Evolutionary conservation across 2,113 vertebrate species (phyloP).

Genomic region (Crypturellus undulatus): DNA sequence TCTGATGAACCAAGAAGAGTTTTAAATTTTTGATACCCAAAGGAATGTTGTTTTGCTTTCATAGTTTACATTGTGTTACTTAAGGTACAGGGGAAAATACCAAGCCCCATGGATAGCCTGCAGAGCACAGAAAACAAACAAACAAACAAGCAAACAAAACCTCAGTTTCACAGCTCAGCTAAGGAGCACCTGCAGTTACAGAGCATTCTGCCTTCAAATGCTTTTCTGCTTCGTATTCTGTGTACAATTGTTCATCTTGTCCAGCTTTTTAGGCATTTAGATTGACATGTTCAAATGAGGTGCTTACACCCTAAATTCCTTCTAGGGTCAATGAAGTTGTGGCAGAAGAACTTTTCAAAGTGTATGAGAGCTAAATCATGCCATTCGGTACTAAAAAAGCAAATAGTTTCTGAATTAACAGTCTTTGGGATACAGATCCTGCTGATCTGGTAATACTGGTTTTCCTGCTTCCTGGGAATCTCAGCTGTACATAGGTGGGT

Average conservation of each 20-base stretch:
- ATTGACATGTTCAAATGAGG: background rate
- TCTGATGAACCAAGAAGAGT: background rate
- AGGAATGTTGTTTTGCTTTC: background rate
- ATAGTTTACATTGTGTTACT: background rate
- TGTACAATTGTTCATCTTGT: background rate
- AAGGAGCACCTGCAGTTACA: background rate
- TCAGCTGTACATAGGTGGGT: background rate
- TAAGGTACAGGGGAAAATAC: background rate
- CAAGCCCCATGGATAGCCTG: fast-evolving
- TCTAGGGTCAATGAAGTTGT: background rate
- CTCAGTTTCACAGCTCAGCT: background rate
- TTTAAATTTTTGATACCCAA: background rate
- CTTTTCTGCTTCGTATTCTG: background rate
- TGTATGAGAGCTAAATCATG: background rate
- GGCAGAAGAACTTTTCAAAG: background rate
- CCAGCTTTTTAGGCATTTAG: background rate
- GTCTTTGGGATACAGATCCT: background rate
- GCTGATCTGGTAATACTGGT: background rate
- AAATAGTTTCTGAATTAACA: background rate
- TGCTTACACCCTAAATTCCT: fast-evolving
- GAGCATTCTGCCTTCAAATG: background rate
- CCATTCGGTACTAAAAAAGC: background rate
- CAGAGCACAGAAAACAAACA: background rate
- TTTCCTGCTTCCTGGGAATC: background rate
- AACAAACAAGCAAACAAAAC: background rate